phyloP scores from a whole-genome alignment of 2,888 invertebrate species.

The Plebejus anna region DNA sequence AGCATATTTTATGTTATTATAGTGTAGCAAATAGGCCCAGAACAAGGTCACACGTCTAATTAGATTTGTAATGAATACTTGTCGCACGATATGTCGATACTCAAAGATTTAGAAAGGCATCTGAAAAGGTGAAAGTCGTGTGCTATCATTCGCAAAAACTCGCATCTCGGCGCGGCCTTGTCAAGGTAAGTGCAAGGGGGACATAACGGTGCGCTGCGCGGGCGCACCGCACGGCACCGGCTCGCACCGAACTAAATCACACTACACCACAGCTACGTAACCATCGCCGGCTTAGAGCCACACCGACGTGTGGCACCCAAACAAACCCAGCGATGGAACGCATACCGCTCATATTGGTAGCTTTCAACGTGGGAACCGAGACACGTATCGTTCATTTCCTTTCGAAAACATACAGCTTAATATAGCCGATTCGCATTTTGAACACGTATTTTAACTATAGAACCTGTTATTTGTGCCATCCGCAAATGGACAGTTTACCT shows the following conservation, averaged over 20 bases:
- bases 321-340: constrained; percentile 47
- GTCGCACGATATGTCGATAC: background rate
- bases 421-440: constrained; percentile 59
- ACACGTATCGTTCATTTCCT: constrained; percentile 68
- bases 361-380: constrained; percentile 49
- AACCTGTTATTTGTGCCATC: constrained; percentile 58
- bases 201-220: constrained; percentile 61
- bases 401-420: constrained; percentile 57
- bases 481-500: constrained; percentile 36
- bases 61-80: constrained; percentile 1
- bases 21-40: background rate
- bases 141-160: constrained; percentile 76
- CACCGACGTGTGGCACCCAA: constrained; percentile 33
- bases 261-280: constrained; percentile 45
- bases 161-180: constrained; percentile 74
- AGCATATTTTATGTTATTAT: background rate
- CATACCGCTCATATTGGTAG: constrained; percentile 37
- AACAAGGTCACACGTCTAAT: constrained; percentile 14
- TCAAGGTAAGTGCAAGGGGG: constrained; percentile 77
- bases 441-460: constrained; percentile 57
- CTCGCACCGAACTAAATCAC: constrained; percentile 46
- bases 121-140: constrained; percentile 77
- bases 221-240: constrained; percentile 49
- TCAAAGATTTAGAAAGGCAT: constrained; percentile 73
- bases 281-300: constrained; percentile 47